Conservation (phyloP, 2,888 invertebrate species). For the Drosophila mayaguana region DNA sequence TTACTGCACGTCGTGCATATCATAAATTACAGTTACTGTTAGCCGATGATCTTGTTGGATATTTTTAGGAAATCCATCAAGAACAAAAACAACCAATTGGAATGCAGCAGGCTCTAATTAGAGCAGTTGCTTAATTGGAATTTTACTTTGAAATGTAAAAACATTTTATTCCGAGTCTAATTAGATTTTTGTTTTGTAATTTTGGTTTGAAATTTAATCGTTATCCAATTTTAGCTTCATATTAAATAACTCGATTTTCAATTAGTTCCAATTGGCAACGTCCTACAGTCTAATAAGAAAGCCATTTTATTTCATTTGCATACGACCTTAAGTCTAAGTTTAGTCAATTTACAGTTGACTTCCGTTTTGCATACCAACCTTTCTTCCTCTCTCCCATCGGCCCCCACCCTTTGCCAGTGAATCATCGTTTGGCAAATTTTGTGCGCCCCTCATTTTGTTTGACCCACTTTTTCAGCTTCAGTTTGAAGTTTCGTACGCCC, state of each 20-base stretch:
- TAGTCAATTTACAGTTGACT: constrained; percentile 17
- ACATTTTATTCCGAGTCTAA: too few species aligned
- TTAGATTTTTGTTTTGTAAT: not conserved
- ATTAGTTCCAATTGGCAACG: not conserved
- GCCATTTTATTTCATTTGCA: constrained; percentile 17
- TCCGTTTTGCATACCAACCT: constrained; percentile 9
- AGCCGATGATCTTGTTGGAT: not conserved
- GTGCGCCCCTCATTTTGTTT: constrained; percentile 21
- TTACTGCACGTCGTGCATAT: constrained; percentile 24
- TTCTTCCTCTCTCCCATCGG: not conserved
- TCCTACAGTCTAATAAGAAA: not conserved
- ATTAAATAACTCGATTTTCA: not conserved
- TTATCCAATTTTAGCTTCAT: not conserved
- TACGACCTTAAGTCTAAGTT: constrained; percentile 21
- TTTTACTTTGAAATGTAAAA: too few species aligned
- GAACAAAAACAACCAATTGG: not conserved
- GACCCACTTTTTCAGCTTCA: constrained; percentile 43
- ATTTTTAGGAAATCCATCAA: not conserved
- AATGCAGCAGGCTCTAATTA: not conserved
- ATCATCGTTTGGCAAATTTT: constrained; percentile 32
- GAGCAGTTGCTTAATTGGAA: not conserved
- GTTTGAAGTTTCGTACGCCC: constrained; percentile 29
- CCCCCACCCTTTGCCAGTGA: constrained; percentile 13
- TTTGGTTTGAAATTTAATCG: not conserved
- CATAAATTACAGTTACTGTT: constrained; percentile 7